Base-by-base conservation (phyloP, 2,797 vertebrate species). In the Malacoctenus gilli region DNA sequence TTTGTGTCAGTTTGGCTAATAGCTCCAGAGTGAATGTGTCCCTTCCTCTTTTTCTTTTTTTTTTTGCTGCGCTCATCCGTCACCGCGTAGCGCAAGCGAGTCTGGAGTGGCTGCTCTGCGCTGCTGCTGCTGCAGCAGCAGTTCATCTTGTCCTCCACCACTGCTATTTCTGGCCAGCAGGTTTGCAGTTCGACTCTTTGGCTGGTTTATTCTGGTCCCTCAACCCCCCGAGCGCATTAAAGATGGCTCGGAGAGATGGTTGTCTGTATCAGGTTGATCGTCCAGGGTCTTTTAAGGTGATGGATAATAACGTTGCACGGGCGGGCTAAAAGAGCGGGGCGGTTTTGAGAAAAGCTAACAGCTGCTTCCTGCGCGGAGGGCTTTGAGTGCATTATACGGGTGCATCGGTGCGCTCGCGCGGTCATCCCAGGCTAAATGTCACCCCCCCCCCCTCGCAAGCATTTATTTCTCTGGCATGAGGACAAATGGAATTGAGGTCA, bases 401-500 rank as follows among this genome's bases (percentile, higher is more conserved):
- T 32, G 30, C 12, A 4, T 10, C 9, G 2, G 10, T 32, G 30
- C 12, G 30, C 1, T 10, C 1, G 30, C 4, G 30, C 11, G 30
- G 39, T 67, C 70, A 57, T 72, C 41, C 30, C 16, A n/a, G 50
- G 51, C 68, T 63, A 71, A 79, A 68, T 79, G 73, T 75, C 64
- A 73, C 56, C 69, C 73, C 59, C 56, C 46, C 67, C 77, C 52
- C 34, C 66, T 80, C 72, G 67, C n/a, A n/a, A n/a, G n/a, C 62
- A 80, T 71, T 75, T 54, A 61, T 82, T 80, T 20, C 31, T 30
- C 68, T 85, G 81, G 75, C 81, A 42, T 30, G 23, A 53, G 72
- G 63, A 82, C 79, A 71, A 82, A 67, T 72, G 46, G 72, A 78
- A 77, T 83, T 75, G 66, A 82, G 82, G 75, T 83, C 74, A 68